Conservation (phyloP, 2,888 invertebrate species). For the Deilephila porcellus region DNA sequence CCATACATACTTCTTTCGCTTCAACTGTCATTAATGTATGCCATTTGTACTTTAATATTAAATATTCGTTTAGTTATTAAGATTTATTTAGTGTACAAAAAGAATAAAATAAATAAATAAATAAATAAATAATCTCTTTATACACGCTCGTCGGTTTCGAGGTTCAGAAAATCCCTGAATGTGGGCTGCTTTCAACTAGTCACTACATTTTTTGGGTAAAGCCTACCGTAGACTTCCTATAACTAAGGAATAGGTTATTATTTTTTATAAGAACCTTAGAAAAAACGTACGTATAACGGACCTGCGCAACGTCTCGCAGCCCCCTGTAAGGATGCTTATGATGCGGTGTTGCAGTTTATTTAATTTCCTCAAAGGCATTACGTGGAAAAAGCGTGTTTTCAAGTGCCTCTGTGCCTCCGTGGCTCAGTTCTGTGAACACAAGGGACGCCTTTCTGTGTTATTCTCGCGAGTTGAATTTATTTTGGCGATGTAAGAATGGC, state of each 20-base stretch:
- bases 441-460: neutral
- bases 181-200: no score
- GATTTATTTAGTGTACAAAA: no score
- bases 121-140: no score
- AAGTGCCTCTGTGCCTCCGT: conserved; percentile 53
- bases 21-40: no score
- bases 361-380: conserved; percentile 83
- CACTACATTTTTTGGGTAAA: no score
- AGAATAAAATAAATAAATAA: no score
- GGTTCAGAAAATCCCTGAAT: no score
- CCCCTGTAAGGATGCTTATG: conserved; percentile 72
- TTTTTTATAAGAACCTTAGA: neutral
- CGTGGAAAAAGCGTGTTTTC: conserved; percentile 78
- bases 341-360: conserved; percentile 82
- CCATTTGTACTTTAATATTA: no score
- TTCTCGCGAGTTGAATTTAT: neutral
- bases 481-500: neutral
- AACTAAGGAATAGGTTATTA: neutral
- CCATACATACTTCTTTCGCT: no score
- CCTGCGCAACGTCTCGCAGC: conserved; percentile 43
- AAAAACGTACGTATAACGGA: conserved; percentile 40
- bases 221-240: no score
- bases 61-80: no score
- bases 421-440: neutral
- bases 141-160: no score